phyloP scores from a whole-genome alignment of 2,797 vertebrate genomes.

The Champsocephalus esox region DNA sequence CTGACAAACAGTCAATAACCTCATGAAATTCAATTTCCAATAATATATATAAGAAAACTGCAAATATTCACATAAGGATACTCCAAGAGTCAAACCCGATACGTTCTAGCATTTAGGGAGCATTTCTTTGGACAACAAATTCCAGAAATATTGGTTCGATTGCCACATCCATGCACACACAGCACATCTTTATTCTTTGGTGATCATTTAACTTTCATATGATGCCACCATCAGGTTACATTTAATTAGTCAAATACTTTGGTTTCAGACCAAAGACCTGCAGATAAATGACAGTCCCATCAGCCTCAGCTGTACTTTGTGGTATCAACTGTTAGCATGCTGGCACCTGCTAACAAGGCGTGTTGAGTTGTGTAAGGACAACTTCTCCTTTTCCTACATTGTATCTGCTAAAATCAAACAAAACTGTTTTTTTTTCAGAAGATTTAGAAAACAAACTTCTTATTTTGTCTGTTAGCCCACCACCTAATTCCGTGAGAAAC shows the following conservation, averaged over 20 bases:
- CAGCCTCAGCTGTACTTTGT: too few relatives aligned
- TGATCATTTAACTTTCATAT: not conserved
- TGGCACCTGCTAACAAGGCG: not conserved
- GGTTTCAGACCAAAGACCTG: not conserved
- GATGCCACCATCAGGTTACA: not conserved
- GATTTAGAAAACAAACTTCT: too few relatives aligned
- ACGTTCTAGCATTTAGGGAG: not conserved
- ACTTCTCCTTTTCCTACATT: not conserved
- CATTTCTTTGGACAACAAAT: not conserved
- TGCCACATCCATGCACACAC: too few relatives aligned
- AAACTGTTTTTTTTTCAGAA: not conserved
- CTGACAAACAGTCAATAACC: too few relatives aligned
- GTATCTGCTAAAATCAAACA: not conserved
- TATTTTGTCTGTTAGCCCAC: too few relatives aligned
- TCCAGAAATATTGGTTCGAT: not conserved
- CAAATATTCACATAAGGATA: not conserved
- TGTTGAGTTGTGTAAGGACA: too few relatives aligned
- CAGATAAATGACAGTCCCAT: not conserved
- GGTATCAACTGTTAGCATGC: not conserved
- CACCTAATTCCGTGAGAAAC: conserved; percentile 3
- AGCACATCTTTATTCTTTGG: not conserved
- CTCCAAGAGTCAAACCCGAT: not conserved
- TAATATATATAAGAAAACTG: not conserved
- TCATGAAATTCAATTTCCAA: too few relatives aligned
- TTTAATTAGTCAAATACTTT: not conserved